Base-by-base conservation (phyloP, 2,888 invertebrate species). In the Orthosia gracilis region DNA sequence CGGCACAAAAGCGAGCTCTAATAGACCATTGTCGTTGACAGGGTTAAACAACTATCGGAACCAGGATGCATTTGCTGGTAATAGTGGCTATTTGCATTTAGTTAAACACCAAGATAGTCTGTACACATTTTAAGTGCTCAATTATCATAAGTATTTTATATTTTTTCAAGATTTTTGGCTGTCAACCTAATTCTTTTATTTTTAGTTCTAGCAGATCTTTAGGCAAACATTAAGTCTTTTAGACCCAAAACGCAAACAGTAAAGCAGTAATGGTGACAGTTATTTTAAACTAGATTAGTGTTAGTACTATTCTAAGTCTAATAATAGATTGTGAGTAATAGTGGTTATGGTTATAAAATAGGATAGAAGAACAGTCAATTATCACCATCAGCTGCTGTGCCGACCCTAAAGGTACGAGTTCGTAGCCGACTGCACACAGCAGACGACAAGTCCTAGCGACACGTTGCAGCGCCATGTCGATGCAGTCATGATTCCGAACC, bases 21-120 rank as follows among this genome's bases (percentile, higher is more conserved):
- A 64, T n/a, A 45, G 64, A 50, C 23, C 45, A 73, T 76, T 74
- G 76, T 65, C 26, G 45, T 13, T n/a, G 58, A 40, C 58, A 74
- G 52, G 18, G 66, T 66, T 52, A 31, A 66, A 45, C 50, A 45
- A 62, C 54, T 45, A 13, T 58, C 40, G 9, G 26, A 31, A 76
- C 45, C n/a, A 49, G 47, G 18, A 11, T 23, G 17, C 47, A 40
- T 40, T 40, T 40, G 40, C 40, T 40, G 40, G 40, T 65, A 17
- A 15, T 49, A 47, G 1, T 4, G 11, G 52, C 45, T 23, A 17
- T 66, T 66, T 40, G 12, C 23, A 11, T 58, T 47, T 26, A 4
- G n/a, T 5, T 26, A 18, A 47, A n/a, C 5, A 11, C 2, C 17
- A 17, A 45, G 15, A 21, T 59, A 40, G 40, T 40, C 40, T 40